phyloP scores from a whole-genome alignment of 2,113 vertebrate genomes.

The Copsychus sechellarum region DNA sequence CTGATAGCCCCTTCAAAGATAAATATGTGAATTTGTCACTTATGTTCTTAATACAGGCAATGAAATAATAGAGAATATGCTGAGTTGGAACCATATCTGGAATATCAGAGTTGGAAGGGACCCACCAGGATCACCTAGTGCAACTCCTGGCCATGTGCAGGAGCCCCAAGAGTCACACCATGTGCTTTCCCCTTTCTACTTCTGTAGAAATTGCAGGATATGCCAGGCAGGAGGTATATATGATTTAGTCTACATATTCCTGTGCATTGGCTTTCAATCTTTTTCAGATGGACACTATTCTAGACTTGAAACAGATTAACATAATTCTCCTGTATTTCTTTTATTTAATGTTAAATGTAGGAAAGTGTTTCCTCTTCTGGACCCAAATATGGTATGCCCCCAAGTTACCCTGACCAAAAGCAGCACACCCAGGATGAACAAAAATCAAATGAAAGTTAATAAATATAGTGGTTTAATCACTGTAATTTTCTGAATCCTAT shows the following conservation, averaged over 20 bases:
- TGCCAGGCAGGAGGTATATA: background rate
- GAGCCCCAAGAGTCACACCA: background rate
- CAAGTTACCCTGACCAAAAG: background rate
- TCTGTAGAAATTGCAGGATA: background rate
- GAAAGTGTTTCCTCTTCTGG: background rate
- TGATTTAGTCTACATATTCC: background rate
- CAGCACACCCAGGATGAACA: background rate
- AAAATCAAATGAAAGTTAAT: background rate
- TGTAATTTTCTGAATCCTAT: background rate
- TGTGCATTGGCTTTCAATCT: background rate
- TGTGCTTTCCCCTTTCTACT: background rate
- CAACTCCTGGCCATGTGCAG: accelerated
- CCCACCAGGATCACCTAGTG: background rate
- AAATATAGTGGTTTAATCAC: background rate
- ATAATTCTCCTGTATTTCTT: background rate
- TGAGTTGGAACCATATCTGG: background rate
- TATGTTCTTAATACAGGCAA: background rate
- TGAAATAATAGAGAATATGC: background rate
- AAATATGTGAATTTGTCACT: background rate
- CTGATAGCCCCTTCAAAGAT: background rate
- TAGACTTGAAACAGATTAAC: background rate
- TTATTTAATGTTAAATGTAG: background rate
- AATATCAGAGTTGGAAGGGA: background rate
- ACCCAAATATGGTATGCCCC: background rate
- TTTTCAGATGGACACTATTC: background rate